A percentile compares a stretch with the other conserved stretches of the same genome.
Evolutionary conservation across 2,888 invertebrate species (phyloP).

Genomic region (Drosophila stalkeri): DNA sequence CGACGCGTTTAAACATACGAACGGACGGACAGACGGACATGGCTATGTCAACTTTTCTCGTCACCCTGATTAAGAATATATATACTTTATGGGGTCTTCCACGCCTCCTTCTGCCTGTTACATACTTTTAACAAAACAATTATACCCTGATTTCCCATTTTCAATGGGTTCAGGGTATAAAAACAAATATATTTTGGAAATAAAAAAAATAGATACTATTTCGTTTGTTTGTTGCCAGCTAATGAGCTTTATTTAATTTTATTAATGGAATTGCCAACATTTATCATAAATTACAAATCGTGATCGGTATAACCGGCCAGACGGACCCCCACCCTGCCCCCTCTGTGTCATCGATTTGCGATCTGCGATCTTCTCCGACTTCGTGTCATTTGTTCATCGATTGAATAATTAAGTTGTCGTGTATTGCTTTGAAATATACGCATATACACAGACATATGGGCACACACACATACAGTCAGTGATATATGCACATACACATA

Average conservation of each 20-base stretch:
- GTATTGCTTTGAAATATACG: slow-evolving; percentile 50
- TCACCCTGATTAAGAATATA: no score
- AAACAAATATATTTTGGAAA: not conserved
- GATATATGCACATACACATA: not conserved
- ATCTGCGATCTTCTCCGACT: slow-evolving; percentile 22
- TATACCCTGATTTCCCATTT: no score
- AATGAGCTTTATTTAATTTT: slow-evolving; percentile 80
- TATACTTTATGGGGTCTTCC: no score
- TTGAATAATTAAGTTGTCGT: slow-evolving; percentile 77
- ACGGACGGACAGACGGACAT: no score
- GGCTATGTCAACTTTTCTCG: no score
- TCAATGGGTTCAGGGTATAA: not conserved
- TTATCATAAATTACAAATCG: slow-evolving; percentile 81
- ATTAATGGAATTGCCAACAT: slow-evolving; percentile 81
- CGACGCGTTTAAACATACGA: no score
- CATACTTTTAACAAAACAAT: no score
- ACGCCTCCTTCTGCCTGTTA: no score
- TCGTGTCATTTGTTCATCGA: slow-evolving; percentile 43
- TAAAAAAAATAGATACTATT: not conserved
- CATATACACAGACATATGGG: slow-evolving; percentile 11
- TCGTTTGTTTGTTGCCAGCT: slow-evolving; percentile 58
- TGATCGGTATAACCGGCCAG: slow-evolving; percentile 74
- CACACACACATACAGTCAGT: not conserved
- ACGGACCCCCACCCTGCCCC: not conserved
- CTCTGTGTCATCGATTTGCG: not conserved